phyloP scores from a whole-genome alignment of 2,888 invertebrate genomes.

The Steinernema hermaphroditum region DNA sequence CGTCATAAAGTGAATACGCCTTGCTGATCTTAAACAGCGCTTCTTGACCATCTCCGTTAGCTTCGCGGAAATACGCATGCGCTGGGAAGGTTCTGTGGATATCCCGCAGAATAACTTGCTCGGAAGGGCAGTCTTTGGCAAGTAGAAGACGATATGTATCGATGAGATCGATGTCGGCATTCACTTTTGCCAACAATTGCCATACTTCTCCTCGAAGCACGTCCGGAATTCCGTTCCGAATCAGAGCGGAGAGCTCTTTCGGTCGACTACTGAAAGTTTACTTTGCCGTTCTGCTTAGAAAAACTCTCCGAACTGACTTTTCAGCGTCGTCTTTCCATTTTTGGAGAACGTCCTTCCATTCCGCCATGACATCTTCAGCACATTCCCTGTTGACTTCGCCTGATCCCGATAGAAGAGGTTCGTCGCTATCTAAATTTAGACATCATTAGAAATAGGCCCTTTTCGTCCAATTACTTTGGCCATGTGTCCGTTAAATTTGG shows the following conservation, averaged over 20 bases:
- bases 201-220: constrained; percentile 94
- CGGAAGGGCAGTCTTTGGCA: constrained; percentile 90
- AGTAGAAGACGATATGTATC: constrained; percentile 89
- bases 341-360: constrained; percentile 83
- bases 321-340: constrained; percentile 65
- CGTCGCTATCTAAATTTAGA: constrained; percentile 72
- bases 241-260: constrained; percentile 79
- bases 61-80: constrained; percentile 88
- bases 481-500: no score
- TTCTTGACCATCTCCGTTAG: constrained; percentile 88
- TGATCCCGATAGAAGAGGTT: constrained; percentile 93
- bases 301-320: constrained; percentile 39
- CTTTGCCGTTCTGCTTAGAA: neutral
- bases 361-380: constrained; percentile 85
- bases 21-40: constrained; percentile 89
- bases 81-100: constrained; percentile 98
- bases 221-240: constrained; percentile 86
- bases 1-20: constrained; percentile 94
- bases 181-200: constrained; percentile 86
- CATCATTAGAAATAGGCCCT: no score
- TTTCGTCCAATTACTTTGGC: no score
- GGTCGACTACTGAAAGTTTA: constrained; percentile 72
- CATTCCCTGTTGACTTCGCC: constrained; percentile 96
- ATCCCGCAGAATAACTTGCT: constrained; percentile 91
- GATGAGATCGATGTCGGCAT: constrained; percentile 79